Percentiles rank a stretch among this genome's conserved stretches.
Evolutionary conservation across 2,888 invertebrate genomes (phyloP).

Genomic region (Polyommatus iphigenia): DNA sequence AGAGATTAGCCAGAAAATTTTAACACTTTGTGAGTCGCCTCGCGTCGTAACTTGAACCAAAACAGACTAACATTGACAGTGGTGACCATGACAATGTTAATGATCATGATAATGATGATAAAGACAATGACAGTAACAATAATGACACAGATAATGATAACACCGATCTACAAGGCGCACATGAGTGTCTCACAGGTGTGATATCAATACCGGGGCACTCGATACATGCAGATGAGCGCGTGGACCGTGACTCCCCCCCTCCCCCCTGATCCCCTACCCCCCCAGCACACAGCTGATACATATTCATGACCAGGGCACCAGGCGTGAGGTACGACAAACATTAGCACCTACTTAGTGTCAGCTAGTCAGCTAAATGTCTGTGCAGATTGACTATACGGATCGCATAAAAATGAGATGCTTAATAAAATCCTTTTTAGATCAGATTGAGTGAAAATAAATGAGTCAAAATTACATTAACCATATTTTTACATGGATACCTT

Average conservation of each 20-base stretch:
- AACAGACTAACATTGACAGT: too few species aligned
- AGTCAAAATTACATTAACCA: too few species aligned
- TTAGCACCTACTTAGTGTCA: background rate
- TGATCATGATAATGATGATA: background rate
- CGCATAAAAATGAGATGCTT: too few species aligned
- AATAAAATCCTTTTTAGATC: too few species aligned
- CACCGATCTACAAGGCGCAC: background rate
- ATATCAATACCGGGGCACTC: background rate
- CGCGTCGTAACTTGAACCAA: too few species aligned
- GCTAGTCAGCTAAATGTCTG: background rate
- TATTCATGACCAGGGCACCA: slow-evolving; percentile 1
- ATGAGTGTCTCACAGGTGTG: background rate
- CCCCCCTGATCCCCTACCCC: background rate
- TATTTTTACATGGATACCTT: too few species aligned
- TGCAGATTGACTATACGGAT: background rate
- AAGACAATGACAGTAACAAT: background rate
- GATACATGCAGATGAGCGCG: slow-evolving; percentile 13
- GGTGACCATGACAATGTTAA: background rate
- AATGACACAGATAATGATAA: background rate
- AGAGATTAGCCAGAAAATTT: too few species aligned
- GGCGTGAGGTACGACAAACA: slow-evolving; percentile 2
- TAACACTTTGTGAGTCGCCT: too few species aligned
- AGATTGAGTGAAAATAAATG: too few species aligned
- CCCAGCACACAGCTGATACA: background rate
- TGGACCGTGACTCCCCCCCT: background rate